Conservation (phyloP, 2,113 vertebrate species). For the Gallinago paraguaiae region DNA sequence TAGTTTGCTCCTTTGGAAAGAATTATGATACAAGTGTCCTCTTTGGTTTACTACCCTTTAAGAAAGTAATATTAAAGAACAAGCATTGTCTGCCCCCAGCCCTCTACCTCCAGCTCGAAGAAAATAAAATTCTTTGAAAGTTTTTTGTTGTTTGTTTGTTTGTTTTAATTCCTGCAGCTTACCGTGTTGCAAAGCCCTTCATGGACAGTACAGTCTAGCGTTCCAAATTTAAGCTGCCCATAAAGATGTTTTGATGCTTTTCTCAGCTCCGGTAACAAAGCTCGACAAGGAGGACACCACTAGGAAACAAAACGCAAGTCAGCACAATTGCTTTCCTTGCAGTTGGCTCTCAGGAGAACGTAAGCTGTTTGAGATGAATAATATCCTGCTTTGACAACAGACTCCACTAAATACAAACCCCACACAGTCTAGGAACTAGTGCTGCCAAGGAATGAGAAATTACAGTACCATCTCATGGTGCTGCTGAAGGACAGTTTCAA, state of each 20-base stretch:
- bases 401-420: neutral
- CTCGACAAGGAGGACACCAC: conserved; percentile 97
- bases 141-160: neutral
- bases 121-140: neutral
- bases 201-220: conserved; percentile 94
- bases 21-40: neutral
- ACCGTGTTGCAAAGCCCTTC: conserved; percentile 91
- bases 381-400: neutral
- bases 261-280: conserved; percentile 92
- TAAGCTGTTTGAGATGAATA: neutral
- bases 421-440: neutral
- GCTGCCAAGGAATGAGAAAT: neutral
- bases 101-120: neutral
- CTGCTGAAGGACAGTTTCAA: neutral
- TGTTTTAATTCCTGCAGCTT: conserved; percentile 38
- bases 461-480: neutral
- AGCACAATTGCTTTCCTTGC: neutral
- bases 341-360: neutral
- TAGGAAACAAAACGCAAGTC: conserved; percentile 58
- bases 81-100: neutral
- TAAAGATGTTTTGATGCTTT: conserved; percentile 93
- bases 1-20: neutral
- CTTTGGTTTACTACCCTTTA: neutral
- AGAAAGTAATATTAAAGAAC: neutral
- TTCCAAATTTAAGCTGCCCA: conserved; percentile 93